Evolutionary conservation across 2,797 vertebrate species (phyloP).

Genomic region (Schizopygopsis pylzovi): DNA sequence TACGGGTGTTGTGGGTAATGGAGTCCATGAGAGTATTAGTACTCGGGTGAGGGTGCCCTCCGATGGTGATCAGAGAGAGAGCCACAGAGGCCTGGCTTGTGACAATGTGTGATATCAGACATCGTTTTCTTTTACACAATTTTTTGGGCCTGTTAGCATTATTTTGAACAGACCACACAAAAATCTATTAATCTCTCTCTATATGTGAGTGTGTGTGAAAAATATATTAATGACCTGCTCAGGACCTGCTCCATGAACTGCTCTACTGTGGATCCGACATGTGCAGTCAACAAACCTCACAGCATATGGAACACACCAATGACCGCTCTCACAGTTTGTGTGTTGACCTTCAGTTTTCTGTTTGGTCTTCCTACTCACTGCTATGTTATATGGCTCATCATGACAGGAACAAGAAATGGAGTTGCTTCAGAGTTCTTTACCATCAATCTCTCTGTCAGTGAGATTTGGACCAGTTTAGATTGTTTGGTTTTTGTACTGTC

Average conservation of each 20-base stretch:
- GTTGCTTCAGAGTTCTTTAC: not conserved
- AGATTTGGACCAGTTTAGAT: not conserved
- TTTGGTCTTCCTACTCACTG: conserved; percentile 11
- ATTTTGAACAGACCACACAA: not conserved
- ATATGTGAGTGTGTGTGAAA: too few relatives aligned
- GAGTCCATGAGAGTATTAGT: too few relatives aligned
- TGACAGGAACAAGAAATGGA: not conserved
- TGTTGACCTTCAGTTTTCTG: not conserved
- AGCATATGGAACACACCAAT: not conserved
- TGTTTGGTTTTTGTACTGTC: not conserved
- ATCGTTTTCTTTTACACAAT: too few relatives aligned
- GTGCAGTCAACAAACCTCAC: not conserved
- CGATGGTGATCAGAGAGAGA: too few relatives aligned
- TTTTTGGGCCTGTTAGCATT: not conserved
- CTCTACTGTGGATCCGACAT: not conserved
- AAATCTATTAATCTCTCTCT: not conserved
- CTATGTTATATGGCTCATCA: conserved; percentile 14
- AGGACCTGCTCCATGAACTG: not conserved
- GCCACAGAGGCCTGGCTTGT: too few relatives aligned
- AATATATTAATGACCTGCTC: not conserved
- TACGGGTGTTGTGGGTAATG: too few relatives aligned
- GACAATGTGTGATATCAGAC: not conserved
- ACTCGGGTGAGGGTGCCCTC: too few relatives aligned
- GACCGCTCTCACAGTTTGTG: too few relatives aligned
- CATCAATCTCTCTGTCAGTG: conserved; percentile 28